These are phyloP conservation scores for Tetraneura akinire DNA, from an alignment of 1,140 invertebrate genomes.

Conservation along the genomic window DNA sequence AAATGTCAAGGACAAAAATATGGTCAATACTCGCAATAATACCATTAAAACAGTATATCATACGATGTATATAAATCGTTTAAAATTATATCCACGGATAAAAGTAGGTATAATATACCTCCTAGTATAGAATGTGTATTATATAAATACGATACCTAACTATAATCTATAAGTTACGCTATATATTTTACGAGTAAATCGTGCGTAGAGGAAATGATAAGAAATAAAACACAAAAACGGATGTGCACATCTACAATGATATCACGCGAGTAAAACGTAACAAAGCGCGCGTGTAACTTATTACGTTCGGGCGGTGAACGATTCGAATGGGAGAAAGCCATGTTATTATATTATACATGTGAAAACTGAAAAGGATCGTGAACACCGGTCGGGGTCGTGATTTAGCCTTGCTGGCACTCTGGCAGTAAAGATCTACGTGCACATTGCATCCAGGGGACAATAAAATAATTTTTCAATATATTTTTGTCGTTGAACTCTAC, in stretches of 20 bases:
- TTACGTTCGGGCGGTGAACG: neutral
- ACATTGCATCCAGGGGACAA: too few species aligned
- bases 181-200: slow-evolving; percentile 1
- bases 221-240: neutral
- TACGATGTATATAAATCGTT: too few species aligned
- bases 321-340: slow-evolving; percentile 32
- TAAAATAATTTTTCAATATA: slow-evolving; percentile 9
- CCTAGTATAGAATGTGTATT: too few species aligned
- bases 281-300: slow-evolving; percentile 14
- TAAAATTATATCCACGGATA: neutral
- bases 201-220: neutral
- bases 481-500: neutral
- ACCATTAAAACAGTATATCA: neutral
- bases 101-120: neutral
- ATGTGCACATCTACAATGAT: neutral
- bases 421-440: neutral
- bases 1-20: slow-evolving; percentile 14
- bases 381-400: neutral
- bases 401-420: neutral
- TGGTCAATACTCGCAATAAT: too few species aligned
- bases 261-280: slow-evolving; percentile 15
- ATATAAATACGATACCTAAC: too few species aligned
- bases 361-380: slow-evolving; percentile 21
- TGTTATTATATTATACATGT: neutral
- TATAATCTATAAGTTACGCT: too few species aligned